phyloP scores from a whole-genome alignment of 2,113 vertebrate genomes.

The Erythrocebus patas region DNA sequence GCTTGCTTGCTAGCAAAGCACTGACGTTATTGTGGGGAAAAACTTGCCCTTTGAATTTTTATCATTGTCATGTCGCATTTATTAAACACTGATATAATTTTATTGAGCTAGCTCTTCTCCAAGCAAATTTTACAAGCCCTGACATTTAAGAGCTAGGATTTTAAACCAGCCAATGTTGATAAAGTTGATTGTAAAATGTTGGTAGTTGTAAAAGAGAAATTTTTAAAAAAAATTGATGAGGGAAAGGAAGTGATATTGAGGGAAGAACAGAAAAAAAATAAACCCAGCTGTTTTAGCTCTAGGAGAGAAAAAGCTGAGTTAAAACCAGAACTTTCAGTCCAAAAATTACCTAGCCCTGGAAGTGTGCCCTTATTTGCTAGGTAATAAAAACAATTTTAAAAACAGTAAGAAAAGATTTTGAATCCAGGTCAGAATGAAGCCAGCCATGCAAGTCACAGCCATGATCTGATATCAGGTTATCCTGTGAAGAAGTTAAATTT shows the following conservation, averaged over 20 bases:
- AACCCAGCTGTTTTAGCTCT: not conserved
- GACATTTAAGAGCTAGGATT: conserved; percentile 53
- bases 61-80: conserved; percentile 9
- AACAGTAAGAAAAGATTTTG: not conserved
- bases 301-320: not conserved
- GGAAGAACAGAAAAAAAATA: not conserved
- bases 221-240: not conserved
- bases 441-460: not conserved
- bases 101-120: conserved; percentile 42
- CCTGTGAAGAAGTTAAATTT: not conserved
- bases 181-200: conserved; percentile 55
- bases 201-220: conserved; percentile 29
- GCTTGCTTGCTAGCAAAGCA: not conserved
- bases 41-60: conserved; percentile 24
- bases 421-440: not conserved
- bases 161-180: conserved; percentile 1
- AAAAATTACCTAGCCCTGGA: not conserved
- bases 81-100: conserved; percentile 46
- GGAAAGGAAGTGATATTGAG: not conserved
- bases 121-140: conserved; percentile 55
- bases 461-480: not conserved
- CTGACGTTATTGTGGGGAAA: not conserved
- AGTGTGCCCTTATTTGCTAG: not conserved
- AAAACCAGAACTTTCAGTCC: not conserved
- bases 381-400: not conserved